A percentile compares a stretch with the other conserved stretches of the same genome.
phyloP scores from a whole-genome alignment of 2,113 vertebrate species.

The Stegastes partitus region DNA sequence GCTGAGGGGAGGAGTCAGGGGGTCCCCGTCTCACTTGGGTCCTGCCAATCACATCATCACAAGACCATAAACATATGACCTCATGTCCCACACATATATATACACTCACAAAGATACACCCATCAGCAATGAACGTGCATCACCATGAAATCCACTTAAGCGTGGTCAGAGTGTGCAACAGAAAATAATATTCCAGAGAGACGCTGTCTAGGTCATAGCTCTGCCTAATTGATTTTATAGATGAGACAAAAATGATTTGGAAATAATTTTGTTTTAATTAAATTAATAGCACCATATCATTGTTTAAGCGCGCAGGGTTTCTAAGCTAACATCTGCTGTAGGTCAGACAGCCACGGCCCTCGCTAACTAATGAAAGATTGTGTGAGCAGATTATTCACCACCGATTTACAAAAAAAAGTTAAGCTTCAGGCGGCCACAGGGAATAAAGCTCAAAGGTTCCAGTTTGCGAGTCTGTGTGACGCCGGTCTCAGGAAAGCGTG shows the following conservation, averaged over 20 bases:
- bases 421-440: conserved; percentile 41
- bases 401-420: conserved; percentile 56
- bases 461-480: conserved; percentile 19
- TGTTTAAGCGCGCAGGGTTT: conserved; percentile 46
- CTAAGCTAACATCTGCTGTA: conserved; percentile 66
- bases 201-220: conserved; percentile 65
- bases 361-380: conserved; percentile 61
- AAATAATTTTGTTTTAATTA: conserved; percentile 67
- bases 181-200: conserved; percentile 48
- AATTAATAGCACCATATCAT: conserved; percentile 63
- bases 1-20: conserved; percentile 82
- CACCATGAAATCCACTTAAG: conserved; percentile 67
- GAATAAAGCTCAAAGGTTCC: conserved; percentile 17
- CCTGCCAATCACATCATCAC: conserved; percentile 82
- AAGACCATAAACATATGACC: conserved; percentile 69
- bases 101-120: conserved; percentile 19
- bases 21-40: conserved; percentile 87
- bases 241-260: conserved; percentile 59
- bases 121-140: conserved; percentile 40
- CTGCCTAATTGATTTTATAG: conserved; percentile 67
- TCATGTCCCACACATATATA: conserved; percentile 48
- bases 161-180: conserved; percentile 25
- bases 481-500: conserved; percentile 21
- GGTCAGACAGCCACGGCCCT: conserved; percentile 41
- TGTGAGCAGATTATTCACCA: conserved; percentile 49